Evolutionary conservation across 2,797 vertebrate species (phyloP).

Genomic region (Sphenodon punctatus): DNA sequence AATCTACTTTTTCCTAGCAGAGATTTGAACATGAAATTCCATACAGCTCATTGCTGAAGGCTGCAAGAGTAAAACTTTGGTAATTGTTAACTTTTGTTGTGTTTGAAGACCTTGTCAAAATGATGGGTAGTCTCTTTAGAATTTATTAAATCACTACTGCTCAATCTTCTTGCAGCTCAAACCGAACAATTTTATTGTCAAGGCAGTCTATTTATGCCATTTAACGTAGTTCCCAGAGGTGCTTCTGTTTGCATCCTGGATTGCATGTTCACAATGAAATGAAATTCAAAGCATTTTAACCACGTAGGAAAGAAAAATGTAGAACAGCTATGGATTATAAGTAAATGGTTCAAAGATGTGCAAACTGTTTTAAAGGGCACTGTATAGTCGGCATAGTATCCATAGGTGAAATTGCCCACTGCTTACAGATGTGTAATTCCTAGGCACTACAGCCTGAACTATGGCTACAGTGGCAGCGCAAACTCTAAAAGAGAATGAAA

Average conservation of each 20-base stretch:
- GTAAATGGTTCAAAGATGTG: neutral
- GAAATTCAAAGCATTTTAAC: neutral
- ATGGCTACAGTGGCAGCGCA: too few species aligned
- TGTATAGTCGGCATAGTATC: neutral
- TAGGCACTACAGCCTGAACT: neutral
- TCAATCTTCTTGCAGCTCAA: neutral
- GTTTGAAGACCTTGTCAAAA: neutral
- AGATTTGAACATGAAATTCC: neutral
- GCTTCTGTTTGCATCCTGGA: neutral
- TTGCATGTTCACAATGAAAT: neutral
- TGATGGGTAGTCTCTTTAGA: neutral
- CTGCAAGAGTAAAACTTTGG: neutral
- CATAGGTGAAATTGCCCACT: neutral
- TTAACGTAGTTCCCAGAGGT: constrained; percentile 1
- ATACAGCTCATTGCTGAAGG: neutral
- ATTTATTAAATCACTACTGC: neutral
- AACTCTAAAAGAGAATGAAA: too few species aligned
- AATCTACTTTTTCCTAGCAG: too few species aligned
- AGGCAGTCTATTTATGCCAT: neutral
- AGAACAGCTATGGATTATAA: neutral
- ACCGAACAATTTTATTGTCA: neutral
- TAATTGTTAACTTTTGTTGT: neutral
- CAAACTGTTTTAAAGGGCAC: neutral
- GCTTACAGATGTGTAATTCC: neutral
- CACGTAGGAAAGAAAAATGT: neutral